phyloP scores from a whole-genome alignment of 2,113 vertebrate species.

The chimpanzee (Pan troglodytes) region NHGRI_mPanTro3-v2.1_pri NC_072415.2:60325001-60325500 shows the following conservation, averaged over 20 bases:
- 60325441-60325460: not conserved
- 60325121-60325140: not conserved
- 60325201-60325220: not conserved
- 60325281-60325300: not conserved
- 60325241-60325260: not conserved
- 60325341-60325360: not conserved
- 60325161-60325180: not conserved
- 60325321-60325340: conserved; percentile 18
- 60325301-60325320: not conserved
- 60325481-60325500: not conserved
- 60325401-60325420: not conserved
- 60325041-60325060: not conserved
- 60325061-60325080: not conserved
- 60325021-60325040: not conserved
- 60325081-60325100: not conserved
- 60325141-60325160: not conserved
- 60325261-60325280: not conserved
- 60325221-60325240: not conserved
- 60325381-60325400: not conserved
- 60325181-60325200: not conserved
- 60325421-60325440: not conserved
- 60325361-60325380: not conserved
- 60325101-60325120: not conserved
- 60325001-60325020: not conserved
- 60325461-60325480: not conserved